Base-by-base conservation (phyloP, 2,888 invertebrate genomes). In the Drosophila trichaetosa region DNA sequence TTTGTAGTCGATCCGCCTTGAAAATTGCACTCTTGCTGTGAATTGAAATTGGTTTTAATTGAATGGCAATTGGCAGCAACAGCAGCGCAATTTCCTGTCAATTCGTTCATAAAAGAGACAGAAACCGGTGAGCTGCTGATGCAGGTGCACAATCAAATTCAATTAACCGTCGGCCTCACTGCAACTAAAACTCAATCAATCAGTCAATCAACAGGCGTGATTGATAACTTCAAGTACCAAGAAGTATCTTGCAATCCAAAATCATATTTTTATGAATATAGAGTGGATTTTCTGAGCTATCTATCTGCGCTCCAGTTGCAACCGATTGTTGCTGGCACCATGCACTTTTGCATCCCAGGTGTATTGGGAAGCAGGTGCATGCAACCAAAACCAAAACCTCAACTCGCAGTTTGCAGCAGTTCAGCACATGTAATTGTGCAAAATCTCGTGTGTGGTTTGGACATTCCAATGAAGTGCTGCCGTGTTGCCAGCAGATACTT, bases 1-100 rank as follows among this genome's bases (percentile, higher is more conserved):
- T 31, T 21, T 1, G 16, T 0, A 3, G 21, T 31, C 42, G 29
- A 3, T 13, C 21, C 2, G 5, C 10, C 38, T 38, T n/a, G 8
- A 29, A 27, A 33, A 11, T 21, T 5, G 16, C 24, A n/a, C 36
- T 8, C 11, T n/a, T 61, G 46, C 34, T 42, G 69, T 36, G 54
- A 42, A 65, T 69, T 82, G 61, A 60, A 73, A 87, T 82, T 76
- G 67, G 65, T 63, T 79, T 73, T 81, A 85, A 83, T 87, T 82
- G 83, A 88, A 75, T 79, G 61, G 48, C 76, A 87, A 80, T 82
- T 79, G 74, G 42, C 69, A 64, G 57, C 71, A 51, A 63, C 63
- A 78, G 80, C 74, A 74, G 76, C 51, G 69, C 86, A 83, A 85
- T 85, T 87, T 84, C 84, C 84, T 82, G 76, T 61, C 72, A 66